Evolutionary conservation across 2,797 vertebrate genomes (phyloP).

Genomic region (Eremophila alpestris): DNA sequence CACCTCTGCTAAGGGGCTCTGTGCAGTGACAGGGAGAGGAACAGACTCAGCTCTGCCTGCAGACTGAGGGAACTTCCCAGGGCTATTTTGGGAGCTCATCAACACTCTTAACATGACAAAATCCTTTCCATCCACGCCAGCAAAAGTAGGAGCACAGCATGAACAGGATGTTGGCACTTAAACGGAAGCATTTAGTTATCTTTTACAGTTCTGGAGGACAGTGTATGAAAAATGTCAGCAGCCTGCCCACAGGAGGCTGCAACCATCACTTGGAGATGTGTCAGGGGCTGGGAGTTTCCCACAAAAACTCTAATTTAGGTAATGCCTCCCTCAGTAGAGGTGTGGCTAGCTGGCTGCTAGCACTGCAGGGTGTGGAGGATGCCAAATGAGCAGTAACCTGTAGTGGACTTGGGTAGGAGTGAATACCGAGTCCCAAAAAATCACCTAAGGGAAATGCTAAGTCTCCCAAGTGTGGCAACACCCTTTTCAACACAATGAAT

Average conservation of each 20-base stretch:
- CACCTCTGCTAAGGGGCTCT: not conserved
- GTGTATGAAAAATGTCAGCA: not conserved
- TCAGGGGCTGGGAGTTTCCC: not conserved
- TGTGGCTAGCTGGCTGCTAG: not conserved
- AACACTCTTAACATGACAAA: not conserved
- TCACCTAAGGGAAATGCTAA: not conserved
- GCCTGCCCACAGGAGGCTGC: not conserved
- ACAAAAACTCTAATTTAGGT: not conserved
- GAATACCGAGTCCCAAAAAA: not conserved
- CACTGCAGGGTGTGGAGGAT: not conserved
- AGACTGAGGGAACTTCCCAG: not conserved
- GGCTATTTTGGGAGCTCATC: slow-evolving; percentile 11
- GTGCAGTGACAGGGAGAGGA: not conserved
- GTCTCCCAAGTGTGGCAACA: not conserved
- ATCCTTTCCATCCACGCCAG: not conserved
- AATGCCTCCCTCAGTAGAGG: not conserved
- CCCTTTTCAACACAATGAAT: not conserved
- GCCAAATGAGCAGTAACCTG: not conserved
- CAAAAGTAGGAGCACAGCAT: not conserved
- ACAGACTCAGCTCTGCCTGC: not conserved
- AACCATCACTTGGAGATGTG: not conserved
- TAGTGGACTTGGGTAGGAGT: not conserved
- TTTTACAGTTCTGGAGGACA: not conserved
- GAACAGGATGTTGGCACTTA: not conserved
- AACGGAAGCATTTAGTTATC: not conserved